A percentile compares a stretch with the other conserved stretches of the same genome.
Evolutionary conservation across 2,797 vertebrate species (phyloP).

Genomic region (Sebastes minor): DNA sequence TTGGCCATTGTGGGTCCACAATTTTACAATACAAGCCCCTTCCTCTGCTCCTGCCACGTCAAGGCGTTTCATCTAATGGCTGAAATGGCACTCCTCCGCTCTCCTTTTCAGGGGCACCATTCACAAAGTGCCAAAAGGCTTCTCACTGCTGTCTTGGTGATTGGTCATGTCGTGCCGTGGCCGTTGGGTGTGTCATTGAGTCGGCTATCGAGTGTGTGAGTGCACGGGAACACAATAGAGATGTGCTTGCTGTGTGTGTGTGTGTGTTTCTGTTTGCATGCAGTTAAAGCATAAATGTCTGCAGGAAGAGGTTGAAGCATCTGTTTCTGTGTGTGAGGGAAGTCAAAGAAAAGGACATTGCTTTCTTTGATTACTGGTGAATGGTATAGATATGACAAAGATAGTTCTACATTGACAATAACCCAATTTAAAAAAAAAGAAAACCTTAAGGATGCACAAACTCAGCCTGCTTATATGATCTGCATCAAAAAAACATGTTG

Average conservation of each 20-base stretch:
- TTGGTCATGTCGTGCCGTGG: constrained; percentile 57
- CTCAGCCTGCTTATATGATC: background rate
- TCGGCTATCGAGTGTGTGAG: constrained; percentile 19
- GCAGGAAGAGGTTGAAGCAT: background rate
- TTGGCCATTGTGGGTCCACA: constrained; percentile 51
- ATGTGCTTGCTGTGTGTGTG: background rate
- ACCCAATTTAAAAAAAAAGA: background rate
- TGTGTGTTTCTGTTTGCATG: constrained; percentile 2
- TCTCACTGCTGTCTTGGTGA: constrained; percentile 54
- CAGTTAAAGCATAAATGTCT: background rate
- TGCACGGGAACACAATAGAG: constrained; percentile 12
- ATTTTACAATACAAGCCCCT: constrained; percentile 65
- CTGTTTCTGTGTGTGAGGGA: background rate
- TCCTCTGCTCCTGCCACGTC: constrained; percentile 43
- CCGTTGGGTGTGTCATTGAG: constrained; percentile 42
- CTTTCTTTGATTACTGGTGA: background rate
- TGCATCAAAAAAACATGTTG: background rate
- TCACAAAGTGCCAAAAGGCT: constrained; percentile 68
- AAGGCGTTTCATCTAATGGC: constrained; percentile 73
- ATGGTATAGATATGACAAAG: background rate
- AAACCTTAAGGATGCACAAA: background rate
- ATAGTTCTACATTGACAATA: background rate
- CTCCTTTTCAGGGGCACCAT: constrained; percentile 60
- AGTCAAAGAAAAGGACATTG: background rate
- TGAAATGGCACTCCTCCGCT: constrained; percentile 59